Evolutionary conservation across 2,113 vertebrate species (phyloP).

Genomic region (Melospiza georgiana): DNA sequence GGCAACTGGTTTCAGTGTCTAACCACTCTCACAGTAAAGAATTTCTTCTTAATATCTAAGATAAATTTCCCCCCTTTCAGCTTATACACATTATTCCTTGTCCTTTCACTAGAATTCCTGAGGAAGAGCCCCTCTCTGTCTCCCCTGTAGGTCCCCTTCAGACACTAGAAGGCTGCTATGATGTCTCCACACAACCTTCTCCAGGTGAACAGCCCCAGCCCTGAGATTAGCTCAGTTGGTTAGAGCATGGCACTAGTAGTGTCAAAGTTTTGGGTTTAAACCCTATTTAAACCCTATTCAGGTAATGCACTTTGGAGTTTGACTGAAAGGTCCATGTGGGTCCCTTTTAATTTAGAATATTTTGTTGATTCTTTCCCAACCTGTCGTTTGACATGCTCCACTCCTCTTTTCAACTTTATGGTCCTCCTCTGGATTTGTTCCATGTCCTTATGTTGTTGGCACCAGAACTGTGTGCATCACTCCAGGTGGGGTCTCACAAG

Average conservation of each 20-base stretch:
- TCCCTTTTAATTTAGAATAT: neutral
- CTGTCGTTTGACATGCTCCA: neutral
- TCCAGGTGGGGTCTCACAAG: no score
- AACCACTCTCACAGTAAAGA: neutral
- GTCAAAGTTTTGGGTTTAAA: neutral
- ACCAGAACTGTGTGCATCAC: neutral
- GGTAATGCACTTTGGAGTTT: neutral
- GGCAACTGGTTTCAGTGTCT: neutral
- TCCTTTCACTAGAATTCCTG: neutral
- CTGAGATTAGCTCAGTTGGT: neutral
- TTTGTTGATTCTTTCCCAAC: neutral
- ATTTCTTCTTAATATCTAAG: neutral
- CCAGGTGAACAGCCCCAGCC: neutral
- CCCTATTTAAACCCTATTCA: no score
- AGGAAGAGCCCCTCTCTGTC: accelerated
- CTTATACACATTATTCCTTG: neutral
- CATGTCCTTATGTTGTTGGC: no score
- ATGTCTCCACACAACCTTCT: neutral
- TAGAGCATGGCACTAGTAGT: neutral
- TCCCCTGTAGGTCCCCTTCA: neutral
- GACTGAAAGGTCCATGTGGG: neutral
- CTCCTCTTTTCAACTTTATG: neutral
- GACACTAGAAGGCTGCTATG: neutral
- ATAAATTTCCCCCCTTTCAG: neutral
- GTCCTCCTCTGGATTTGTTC: neutral